Evolutionary conservation across 2,113 vertebrate species (phyloP), one percentile per base, ranked within the genome.

Genomic region (Nesospiza acunhae): DNA sequence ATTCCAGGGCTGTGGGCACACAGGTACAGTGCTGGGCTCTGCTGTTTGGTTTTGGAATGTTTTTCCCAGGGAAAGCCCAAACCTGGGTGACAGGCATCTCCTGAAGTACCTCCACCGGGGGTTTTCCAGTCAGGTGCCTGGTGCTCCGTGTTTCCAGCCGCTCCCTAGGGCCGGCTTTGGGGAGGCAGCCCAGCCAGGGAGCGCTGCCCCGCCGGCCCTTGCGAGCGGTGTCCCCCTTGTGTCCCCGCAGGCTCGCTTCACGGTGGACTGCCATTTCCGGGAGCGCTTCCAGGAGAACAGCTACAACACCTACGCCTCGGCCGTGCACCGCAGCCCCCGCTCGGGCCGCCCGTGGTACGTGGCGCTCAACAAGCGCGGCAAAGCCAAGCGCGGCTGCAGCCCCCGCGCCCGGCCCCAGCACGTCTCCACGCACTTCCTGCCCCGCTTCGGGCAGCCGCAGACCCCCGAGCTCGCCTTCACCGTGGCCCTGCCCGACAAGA

Each of bases 241-340:
- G 67, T 50, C 75, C 27, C 53, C 53, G 1, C 86, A 99, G 99
- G 98, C 98, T 52, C 97, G 64, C 67, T 99, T 99, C 97, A 98
- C 99, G 0, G 98, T 98, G 1, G 99, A 99, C 94, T 99, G 99
- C 96, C 99, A 98, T 77, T 99, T 99, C 97, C 98, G 99, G 86
- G 99, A 99, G 91, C 97, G 99, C 33, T 99, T 99, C 97, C 99
- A 99, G 96, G 99, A 99, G 97, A 99, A 99, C 98, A 99, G 99
- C 97, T 99, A 99, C 96, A 99, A 99, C 97, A 99, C 99, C 1
- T 99, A 99, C 1, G 98, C 99, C 79, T 99, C 99, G 1, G 98
- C 98, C 0, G 94, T 98, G 53, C 98, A 99, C 95, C 97, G 96
- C 96, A 99, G 98, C 95, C 98, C 97, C 2, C 97, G 98, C 76